Base-by-base conservation (phyloP, 2,113 vertebrate species). In the Eulemur rufifrons region DNA sequence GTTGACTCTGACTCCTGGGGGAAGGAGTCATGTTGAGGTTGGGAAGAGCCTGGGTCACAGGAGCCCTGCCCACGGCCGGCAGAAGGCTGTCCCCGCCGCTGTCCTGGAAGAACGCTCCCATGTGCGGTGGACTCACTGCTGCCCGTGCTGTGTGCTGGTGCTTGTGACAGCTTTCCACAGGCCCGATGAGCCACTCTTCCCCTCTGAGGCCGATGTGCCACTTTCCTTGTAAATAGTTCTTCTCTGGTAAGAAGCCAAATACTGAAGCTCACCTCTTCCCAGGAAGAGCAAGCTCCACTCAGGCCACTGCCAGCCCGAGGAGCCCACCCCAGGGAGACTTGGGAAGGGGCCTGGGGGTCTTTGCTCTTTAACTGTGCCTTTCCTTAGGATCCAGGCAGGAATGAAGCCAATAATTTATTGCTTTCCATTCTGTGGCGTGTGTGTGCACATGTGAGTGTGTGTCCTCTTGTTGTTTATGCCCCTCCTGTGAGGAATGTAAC, bases 321-420 rank as follows among this genome's bases (percentile, higher is more conserved):
- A 52, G 32, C 78, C 17, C 18, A 23, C 14, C 86, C 83, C 23
- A 29, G 47, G n/a, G 50, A 61, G 54, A 17, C 1, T 27, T 10
- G 8, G 66, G 52, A 52, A 39, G 66, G 34, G 78, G 80, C 59
- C 64, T 2, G 56, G 89, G 45, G 68, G 95, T 42, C 64, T 94
- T 76, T 89, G 59, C 81, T 54, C 76, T 82, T 47, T 27, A 61
- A 54, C 80, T 69, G 63, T 76, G 68, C 89, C 93, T 94, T 68
- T 50, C 90, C 84, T 87, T 87, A 64, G 93, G 45, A 45, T 64
- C 86, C 71, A 85, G 95, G 89, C 83, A 59, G 94, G 84, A 95
- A 63, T 0, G 50, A 92, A 76, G 77, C 68, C 92, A 69, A 50
- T 98, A 98, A 98, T 97, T 98, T 98, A 98, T 98, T 98, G 83